Evolutionary conservation across 2,888 invertebrate genomes (phyloP).

Genomic region (Orgyia antiqua): DNA sequence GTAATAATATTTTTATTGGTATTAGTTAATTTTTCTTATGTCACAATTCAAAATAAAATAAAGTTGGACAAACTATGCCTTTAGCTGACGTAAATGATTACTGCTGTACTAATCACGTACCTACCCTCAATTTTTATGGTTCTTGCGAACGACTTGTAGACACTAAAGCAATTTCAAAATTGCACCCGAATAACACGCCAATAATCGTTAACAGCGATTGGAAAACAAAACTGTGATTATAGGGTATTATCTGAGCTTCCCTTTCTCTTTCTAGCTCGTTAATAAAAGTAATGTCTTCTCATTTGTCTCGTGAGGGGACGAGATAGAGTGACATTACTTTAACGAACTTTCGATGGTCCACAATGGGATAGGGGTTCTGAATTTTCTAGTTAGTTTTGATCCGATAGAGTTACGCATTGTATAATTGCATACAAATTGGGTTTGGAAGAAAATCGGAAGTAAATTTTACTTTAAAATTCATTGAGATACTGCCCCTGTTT

Average conservation of each 20-base stretch:
- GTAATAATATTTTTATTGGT: too few species aligned
- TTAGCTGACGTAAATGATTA: conserved; percentile 22
- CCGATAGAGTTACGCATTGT: conserved; percentile 27
- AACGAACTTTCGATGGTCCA: conserved; percentile 74
- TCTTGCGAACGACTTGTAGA: conserved; percentile 70
- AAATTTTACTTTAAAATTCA: too few species aligned
- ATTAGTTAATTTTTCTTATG: too few species aligned
- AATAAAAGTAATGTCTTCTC: conserved; percentile 40
- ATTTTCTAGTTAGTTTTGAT: conserved; percentile 34
- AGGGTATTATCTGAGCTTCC: conserved; percentile 60
- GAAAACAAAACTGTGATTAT: conserved; percentile 84
- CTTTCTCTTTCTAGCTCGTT: conserved; percentile 40
- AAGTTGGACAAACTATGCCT: too few species aligned
- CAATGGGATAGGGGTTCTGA: conserved; percentile 46
- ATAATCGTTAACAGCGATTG: conserved; percentile 82
- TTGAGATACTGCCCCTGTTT: too few species aligned
- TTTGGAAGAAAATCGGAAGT: too few species aligned
- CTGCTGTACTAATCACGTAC: conserved; percentile 46
- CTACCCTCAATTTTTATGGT: conserved; percentile 62
- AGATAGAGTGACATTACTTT: conserved; percentile 73
- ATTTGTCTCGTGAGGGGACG: conserved; percentile 53
- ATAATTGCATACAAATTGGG: conserved; percentile 29
- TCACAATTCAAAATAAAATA: too few species aligned
- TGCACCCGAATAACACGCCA: conserved; percentile 80
- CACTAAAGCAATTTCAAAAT: conserved; percentile 75